Percentiles rank a stretch among this genome's conserved stretches.
phyloP scores from a whole-genome alignment of 2,888 invertebrate species.

The Alviniconcha strummeri region DNA sequence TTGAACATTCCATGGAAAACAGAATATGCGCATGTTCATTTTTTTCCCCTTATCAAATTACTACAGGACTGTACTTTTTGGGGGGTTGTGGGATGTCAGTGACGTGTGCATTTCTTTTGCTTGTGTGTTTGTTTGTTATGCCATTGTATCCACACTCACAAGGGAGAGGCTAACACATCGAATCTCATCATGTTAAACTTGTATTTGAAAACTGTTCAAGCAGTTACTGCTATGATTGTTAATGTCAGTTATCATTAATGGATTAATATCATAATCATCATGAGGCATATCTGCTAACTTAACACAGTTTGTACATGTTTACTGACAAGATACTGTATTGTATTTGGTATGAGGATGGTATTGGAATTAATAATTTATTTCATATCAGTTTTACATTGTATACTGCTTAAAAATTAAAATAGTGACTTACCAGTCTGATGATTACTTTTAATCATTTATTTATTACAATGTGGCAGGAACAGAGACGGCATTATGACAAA shows the following conservation, averaged over 20 bases:
- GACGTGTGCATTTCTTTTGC: background rate
- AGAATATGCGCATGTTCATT: background rate
- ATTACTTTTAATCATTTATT: background rate
- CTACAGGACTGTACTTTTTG: background rate
- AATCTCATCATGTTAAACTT: constrained; percentile 9
- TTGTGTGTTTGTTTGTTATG: too few relatives aligned
- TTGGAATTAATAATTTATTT: constrained; percentile 2
- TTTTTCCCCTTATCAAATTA: background rate
- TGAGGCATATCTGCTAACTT: constrained; percentile 17
- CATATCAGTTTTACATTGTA: constrained; percentile 20
- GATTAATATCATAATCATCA: constrained; percentile 7
- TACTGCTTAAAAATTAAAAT: constrained; percentile 13
- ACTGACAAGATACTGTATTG: constrained; percentile 4
- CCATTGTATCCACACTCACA: constrained; percentile 9
- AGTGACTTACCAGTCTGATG: constrained; percentile 8
- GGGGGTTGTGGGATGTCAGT: constrained; percentile 13
- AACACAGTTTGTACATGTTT: background rate
- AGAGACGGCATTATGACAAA: background rate
- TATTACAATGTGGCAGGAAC: background rate
- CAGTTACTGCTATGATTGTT: too few relatives aligned
- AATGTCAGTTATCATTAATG: background rate
- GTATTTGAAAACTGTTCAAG: too few relatives aligned
- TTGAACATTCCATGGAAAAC: constrained; percentile 17
- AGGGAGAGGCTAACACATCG: constrained; percentile 20
- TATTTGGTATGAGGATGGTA: constrained; percentile 25